Conservation (phyloP, 2,888 invertebrate genomes). For the Ormyrus nitidulus region DNA sequence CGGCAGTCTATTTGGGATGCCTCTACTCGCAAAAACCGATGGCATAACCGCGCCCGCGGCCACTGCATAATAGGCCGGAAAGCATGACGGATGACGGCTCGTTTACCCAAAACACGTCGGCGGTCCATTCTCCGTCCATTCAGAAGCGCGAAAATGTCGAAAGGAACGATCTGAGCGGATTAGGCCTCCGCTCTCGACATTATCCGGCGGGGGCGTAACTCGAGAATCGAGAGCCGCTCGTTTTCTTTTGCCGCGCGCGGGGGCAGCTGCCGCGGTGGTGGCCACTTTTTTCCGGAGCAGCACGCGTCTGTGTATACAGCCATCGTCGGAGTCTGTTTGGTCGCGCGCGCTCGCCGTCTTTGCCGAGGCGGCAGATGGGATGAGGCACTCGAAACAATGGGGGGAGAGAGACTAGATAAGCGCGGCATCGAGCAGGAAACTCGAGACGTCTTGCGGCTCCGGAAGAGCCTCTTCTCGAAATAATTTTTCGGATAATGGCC, state of each 20-base stretch:
- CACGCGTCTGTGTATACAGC: slow-evolving; percentile 34
- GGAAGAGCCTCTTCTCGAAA: slow-evolving; percentile 44
- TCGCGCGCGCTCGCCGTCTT: slow-evolving; percentile 62
- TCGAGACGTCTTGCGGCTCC: slow-evolving; percentile 22
- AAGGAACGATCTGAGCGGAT: slow-evolving; percentile 64
- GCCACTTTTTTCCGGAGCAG: slow-evolving; percentile 44
- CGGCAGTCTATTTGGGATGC: slow-evolving; percentile 20
- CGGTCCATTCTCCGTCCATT: slow-evolving; percentile 45
- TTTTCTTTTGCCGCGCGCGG: no score
- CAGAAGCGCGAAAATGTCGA: slow-evolving; percentile 41
- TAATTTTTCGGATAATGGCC: slow-evolving; percentile 35
- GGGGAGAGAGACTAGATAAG: slow-evolving; percentile 61
- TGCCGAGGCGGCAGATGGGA: slow-evolving; percentile 44
- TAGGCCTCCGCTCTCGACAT: slow-evolving; percentile 54
- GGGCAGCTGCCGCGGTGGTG: slow-evolving; percentile 48
- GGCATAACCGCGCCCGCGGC: slow-evolving; percentile 36
- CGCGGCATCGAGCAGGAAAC: slow-evolving; percentile 54
- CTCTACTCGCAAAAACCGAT: slow-evolving; percentile 54
- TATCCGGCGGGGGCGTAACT: slow-evolving; percentile 66
- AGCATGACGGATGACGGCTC: slow-evolving; percentile 45
- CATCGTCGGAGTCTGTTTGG: slow-evolving; percentile 51
- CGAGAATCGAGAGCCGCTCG: slow-evolving; percentile 62
- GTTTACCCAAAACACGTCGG: slow-evolving; percentile 65
- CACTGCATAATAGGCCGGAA: slow-evolving; percentile 34
- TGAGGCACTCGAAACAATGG: slow-evolving; percentile 67